Base-by-base conservation (phyloP, 2,113 vertebrate species). In the Sapayoa aenigma region DNA sequence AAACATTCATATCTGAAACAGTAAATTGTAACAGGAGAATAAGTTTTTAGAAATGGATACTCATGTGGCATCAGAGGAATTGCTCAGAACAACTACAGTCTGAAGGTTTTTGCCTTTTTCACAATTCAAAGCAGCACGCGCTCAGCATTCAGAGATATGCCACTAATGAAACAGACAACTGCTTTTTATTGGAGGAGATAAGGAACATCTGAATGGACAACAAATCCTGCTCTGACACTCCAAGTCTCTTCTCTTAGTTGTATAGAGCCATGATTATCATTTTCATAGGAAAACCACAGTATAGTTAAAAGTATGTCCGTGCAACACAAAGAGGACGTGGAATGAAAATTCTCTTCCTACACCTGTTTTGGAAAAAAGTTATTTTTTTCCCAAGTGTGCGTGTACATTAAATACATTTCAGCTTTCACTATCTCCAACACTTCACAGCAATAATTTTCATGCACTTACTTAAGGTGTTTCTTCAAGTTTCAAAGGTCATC, bases 401-500 rank as follows among this genome's bases (percentile, higher is more conserved):
- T 46, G 53, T 76, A 62, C 28, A 93, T 52, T 47, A 71, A 63
- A 80, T 44, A 73, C 17, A 68, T 60, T 86, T 60, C 63, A 86
- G 53, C 76, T 91, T 62, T 94, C 77, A 28, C 8, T 39, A 53
- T 76, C 71, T 73, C 71, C 31, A 87, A 15, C 35, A 72, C 15
- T n/a, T 90, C 41, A 22, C 22, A 87, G 56, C 58, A 78, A 62
- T 62, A 73, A 93, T 84, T 53, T 84, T 21, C 76, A 23, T 62
- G 37, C 25, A 50, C 16, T 66, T 25, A 31, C 59, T 90, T 59
- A 67, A 67, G 33, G 71, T 35, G 25, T 55, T 93, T 58, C 53
- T 71, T 84, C 30, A 75, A 52, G 35, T 63, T 93, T 77, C 75
- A 90, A 94, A 93, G 83, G 87, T 95, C 79, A 86, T 55, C 20